Evolutionary conservation across 2,888 invertebrate species (phyloP).

Genomic region (Polia nebulosa): DNA sequence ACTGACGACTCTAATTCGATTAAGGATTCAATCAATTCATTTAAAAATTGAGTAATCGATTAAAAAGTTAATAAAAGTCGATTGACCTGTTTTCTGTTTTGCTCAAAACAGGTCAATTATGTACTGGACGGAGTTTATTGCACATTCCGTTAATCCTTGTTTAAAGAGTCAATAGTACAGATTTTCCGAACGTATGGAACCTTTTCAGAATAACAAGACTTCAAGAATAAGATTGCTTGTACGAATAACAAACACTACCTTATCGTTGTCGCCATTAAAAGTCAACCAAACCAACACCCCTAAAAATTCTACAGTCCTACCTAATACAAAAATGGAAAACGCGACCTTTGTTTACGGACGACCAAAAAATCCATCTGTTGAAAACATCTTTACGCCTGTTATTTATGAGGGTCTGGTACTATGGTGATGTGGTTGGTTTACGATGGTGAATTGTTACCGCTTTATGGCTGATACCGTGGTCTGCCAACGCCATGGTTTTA

Average conservation of each 20-base stretch:
- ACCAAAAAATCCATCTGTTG: conserved; percentile 64
- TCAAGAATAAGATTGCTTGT: not conserved
- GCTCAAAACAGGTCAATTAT: conserved; percentile 26
- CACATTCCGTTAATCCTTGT: conserved; percentile 23
- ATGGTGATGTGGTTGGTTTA: conserved; percentile 73
- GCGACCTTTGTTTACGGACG: conserved; percentile 49
- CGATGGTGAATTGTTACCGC: conserved; percentile 75
- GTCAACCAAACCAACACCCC: conserved; percentile 1
- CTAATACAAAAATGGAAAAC: conserved; percentile 48
- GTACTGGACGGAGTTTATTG: conserved; percentile 30
- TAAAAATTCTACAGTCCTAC: conserved; percentile 31
- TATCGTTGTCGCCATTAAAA: conserved; percentile 28
- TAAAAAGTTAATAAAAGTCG: conserved; percentile 34
- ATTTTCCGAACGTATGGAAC: conserved; percentile 10
- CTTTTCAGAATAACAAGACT: not conserved
- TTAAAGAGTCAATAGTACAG: not conserved
- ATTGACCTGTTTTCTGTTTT: conserved; percentile 33
- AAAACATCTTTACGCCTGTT: conserved; percentile 72
- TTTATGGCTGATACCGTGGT: conserved; percentile 68
- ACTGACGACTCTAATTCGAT: conserved; percentile 23
- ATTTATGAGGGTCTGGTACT: conserved; percentile 69
- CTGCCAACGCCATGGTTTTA: conserved; percentile 59
- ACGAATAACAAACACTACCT: not conserved
- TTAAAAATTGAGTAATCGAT: conserved; percentile 22
- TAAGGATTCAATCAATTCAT: conserved; percentile 19